phyloP scores from a whole-genome alignment of 1,140 invertebrate genomes.

The Calliopsis andreniformis region DNA sequence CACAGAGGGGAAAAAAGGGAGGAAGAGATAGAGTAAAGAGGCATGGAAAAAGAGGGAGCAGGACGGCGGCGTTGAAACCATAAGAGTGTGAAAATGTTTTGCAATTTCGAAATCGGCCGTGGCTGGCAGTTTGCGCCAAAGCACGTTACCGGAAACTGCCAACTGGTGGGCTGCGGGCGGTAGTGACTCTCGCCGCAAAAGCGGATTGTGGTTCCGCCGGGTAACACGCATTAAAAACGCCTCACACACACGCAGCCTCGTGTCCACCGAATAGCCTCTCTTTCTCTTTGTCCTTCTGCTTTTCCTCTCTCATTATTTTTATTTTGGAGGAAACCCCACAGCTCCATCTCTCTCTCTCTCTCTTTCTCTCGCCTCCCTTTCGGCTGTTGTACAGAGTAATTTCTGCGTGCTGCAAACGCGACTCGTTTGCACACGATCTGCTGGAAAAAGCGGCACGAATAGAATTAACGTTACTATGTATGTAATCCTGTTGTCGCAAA shows the following conservation, averaged over 20 bases:
- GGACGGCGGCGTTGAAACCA: slow-evolving; percentile 70
- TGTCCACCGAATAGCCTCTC: slow-evolving; percentile 14
- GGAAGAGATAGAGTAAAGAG: slow-evolving; percentile 24
- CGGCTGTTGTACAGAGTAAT: slow-evolving; percentile 9
- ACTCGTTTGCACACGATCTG: slow-evolving; percentile 47
- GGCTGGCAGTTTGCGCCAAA: slow-evolving; percentile 69
- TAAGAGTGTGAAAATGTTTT: slow-evolving; percentile 81
- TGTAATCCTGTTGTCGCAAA: slow-evolving; percentile 36
- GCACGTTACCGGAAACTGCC: slow-evolving; percentile 75
- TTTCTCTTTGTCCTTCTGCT: neutral
- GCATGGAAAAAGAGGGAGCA: slow-evolving; percentile 19
- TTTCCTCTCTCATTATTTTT: slow-evolving; percentile 24
- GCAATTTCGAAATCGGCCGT: slow-evolving; percentile 79
- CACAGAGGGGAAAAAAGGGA: slow-evolving; percentile 1
- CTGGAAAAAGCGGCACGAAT: slow-evolving; percentile 50
- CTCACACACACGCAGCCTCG: slow-evolving; percentile 50
- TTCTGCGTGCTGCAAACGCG: slow-evolving; percentile 7
- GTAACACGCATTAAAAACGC: slow-evolving; percentile 67
- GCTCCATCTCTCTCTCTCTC: neutral
- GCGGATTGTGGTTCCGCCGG: slow-evolving; percentile 71
- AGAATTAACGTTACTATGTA: slow-evolving; percentile 50
- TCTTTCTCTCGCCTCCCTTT: slow-evolving; percentile 13
- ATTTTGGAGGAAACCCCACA: too few relatives aligned
- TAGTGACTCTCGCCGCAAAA: slow-evolving; percentile 73
- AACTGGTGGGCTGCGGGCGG: slow-evolving; percentile 66